Conservation (phyloP, 2,797 vertebrate genomes). For the Halcyon leucocephala region DNA sequence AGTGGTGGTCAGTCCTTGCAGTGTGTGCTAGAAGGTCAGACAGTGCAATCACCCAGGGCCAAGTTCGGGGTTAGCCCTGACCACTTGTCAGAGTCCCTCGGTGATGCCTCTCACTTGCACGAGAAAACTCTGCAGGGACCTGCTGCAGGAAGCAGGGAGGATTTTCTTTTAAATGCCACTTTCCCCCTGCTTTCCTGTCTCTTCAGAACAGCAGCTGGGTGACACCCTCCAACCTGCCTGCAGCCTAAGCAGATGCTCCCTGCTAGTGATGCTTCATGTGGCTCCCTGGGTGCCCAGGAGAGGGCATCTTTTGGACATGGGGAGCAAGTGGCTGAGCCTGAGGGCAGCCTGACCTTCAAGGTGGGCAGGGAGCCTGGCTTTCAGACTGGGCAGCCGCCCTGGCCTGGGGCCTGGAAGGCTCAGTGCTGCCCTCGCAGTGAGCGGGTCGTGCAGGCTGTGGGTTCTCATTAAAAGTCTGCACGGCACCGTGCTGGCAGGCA, state of each 20-base stretch:
- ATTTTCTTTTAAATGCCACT: not conserved
- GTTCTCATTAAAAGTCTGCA: not conserved
- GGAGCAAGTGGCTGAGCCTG: not conserved
- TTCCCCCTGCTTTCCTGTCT: not conserved
- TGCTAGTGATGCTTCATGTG: not conserved
- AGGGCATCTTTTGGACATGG: conserved; percentile 10
- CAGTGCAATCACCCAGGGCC: not conserved
- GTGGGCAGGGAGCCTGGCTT: not conserved
- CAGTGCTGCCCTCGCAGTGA: not conserved
- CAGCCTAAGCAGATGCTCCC: not conserved
- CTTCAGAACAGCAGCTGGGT: not conserved
- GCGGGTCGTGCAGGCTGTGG: accelerated
- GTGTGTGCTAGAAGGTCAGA: not conserved
- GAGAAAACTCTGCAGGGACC: not conserved
- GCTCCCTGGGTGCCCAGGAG: not conserved
- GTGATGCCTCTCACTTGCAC: not conserved
- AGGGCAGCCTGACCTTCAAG: conserved; percentile 47
- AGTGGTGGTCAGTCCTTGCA: accelerated
- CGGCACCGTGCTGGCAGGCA: not conserved
- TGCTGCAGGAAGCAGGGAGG: not conserved
- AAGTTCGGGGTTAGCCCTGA: not conserved
- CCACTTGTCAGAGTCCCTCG: not conserved
- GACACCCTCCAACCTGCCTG: not conserved
- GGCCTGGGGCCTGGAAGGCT: not conserved
- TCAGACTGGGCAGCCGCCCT: not conserved